A percentile compares a stretch with the other conserved stretches of the same genome.
Evolutionary conservation across 2,888 invertebrate genomes (phyloP).

Genomic region (Adelphocoris suturalis): DNA sequence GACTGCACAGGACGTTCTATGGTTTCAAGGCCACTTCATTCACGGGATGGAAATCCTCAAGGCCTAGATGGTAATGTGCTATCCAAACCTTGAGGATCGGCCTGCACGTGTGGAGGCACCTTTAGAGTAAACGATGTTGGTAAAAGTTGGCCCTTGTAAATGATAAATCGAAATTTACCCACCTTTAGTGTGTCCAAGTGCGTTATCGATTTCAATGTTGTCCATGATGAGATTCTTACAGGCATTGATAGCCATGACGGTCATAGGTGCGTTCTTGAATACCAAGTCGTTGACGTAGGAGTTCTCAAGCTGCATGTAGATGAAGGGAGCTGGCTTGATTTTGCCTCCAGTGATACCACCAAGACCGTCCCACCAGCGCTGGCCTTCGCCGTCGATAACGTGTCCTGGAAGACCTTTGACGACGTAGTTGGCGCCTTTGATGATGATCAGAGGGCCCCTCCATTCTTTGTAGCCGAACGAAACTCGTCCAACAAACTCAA

Average conservation of each 20-base stretch:
- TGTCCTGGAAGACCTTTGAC: constrained; percentile 13
- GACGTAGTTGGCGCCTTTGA: background rate
- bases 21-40: too few relatives aligned
- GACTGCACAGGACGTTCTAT: too few relatives aligned
- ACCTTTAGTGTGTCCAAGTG: background rate
- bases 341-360: constrained; percentile 40
- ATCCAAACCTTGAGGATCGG: too few relatives aligned
- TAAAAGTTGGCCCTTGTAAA: too few relatives aligned
- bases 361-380: constrained; percentile 41
- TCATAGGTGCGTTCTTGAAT: background rate
- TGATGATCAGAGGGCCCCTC: constrained; percentile 27
- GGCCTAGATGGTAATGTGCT: too few relatives aligned
- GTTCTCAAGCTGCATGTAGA: constrained; percentile 7
- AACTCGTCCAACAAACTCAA: background rate
- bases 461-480: constrained; percentile 54
- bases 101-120: too few relatives aligned
- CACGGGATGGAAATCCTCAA: too few relatives aligned
- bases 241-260: constrained; percentile 2
- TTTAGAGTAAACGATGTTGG: too few relatives aligned
- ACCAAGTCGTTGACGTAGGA: background rate
- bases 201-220: constrained; percentile 23
- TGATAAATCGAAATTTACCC: too few relatives aligned
- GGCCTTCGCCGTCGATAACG: constrained; percentile 38
- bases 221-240: constrained; percentile 6
- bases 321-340: constrained; percentile 11